These are phyloP conservation scores for Bedellia somnulentella DNA, from an alignment of 2,888 invertebrate genomes.

Conservation along the genomic window DNA sequence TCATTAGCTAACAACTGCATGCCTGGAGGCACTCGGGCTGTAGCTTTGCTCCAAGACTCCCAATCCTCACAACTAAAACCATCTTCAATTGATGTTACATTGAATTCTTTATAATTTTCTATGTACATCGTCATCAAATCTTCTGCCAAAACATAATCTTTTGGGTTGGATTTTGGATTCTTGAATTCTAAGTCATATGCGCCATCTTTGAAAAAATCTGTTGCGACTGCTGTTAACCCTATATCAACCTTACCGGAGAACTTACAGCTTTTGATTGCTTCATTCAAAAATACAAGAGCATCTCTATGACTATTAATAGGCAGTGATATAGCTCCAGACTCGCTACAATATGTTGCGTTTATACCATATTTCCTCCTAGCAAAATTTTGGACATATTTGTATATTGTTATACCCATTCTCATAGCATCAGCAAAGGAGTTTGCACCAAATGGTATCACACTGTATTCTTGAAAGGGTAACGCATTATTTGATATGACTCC, in stretches of 20 bases:
- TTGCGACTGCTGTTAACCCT: slow-evolving; percentile 99
- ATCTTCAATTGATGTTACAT: slow-evolving; percentile 96
- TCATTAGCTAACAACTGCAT: slow-evolving; percentile 96
- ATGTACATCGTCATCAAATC: slow-evolving; percentile 85
- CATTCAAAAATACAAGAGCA: too few species aligned
- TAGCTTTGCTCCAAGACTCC: slow-evolving; percentile 88
- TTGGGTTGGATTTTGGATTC: slow-evolving; percentile 86
- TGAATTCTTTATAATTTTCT: slow-evolving; percentile 88
- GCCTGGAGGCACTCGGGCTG: slow-evolving; percentile 63
- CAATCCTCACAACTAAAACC: slow-evolving; percentile 99
- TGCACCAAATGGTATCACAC: slow-evolving; percentile 92
- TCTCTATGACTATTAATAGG: background rate
- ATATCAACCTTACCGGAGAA: slow-evolving; percentile 81
- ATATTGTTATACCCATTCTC: slow-evolving; percentile 97
- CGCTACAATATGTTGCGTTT: too few species aligned
- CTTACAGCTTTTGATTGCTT: too few species aligned
- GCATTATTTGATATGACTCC: slow-evolving; percentile 99
- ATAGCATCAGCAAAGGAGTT: slow-evolving; percentile 92
- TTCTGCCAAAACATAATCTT: slow-evolving; percentile 78
- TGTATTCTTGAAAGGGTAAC: slow-evolving; percentile 95
- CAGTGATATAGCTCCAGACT: too few species aligned
- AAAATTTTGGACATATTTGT: slow-evolving; percentile 95
- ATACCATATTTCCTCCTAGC: slow-evolving; percentile 94
- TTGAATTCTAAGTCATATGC: slow-evolving; percentile 97
- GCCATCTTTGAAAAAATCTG: slow-evolving; percentile 88